A percentile compares a stretch with the other conserved stretches of the same genome.
These are phyloP conservation scores for Stenodema calcarata DNA, from an alignment of 2,888 invertebrate species.

Conservation along the genomic window DNA sequence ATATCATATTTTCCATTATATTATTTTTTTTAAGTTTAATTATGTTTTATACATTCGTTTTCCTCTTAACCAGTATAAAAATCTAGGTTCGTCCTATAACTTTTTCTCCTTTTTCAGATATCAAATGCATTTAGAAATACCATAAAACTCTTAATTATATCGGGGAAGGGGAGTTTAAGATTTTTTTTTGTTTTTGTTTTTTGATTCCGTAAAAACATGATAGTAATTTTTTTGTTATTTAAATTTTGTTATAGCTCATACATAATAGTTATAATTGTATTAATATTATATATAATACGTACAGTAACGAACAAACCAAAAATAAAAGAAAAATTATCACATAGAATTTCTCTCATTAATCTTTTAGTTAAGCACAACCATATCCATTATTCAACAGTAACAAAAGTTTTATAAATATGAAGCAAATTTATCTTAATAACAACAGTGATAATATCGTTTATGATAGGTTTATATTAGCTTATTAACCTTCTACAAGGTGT, in stretches of 20 bases:
- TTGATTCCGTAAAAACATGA: conserved; percentile 52
- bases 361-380: conserved; percentile 54
- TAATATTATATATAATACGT: conserved; percentile 40
- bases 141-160: conserved; percentile 47
- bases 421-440: conserved; percentile 48
- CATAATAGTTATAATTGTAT: conserved; percentile 48
- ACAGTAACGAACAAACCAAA: conserved; percentile 44
- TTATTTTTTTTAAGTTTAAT: conserved; percentile 34
- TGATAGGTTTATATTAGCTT: conserved; percentile 47
- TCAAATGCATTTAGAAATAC: conserved; percentile 55
- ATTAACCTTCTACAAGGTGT: conserved; percentile 44
- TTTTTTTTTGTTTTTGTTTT: conserved; percentile 46
- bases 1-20: conserved; percentile 39
- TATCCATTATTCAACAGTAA: conserved; percentile 45
- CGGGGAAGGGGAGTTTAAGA: conserved; percentile 47
- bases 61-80: conserved; percentile 52
- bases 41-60: conserved; percentile 46
- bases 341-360: conserved; percentile 51
- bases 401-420: conserved; percentile 48
- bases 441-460: conserved; percentile 52
- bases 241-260: conserved; percentile 52
- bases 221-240: conserved; percentile 40
- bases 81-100: conserved; percentile 52
- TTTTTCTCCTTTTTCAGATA: conserved; percentile 45
- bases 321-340: conserved; percentile 52